Conservation (phyloP, 2,113 vertebrate species). For the Leucopternis melanops region DNA sequence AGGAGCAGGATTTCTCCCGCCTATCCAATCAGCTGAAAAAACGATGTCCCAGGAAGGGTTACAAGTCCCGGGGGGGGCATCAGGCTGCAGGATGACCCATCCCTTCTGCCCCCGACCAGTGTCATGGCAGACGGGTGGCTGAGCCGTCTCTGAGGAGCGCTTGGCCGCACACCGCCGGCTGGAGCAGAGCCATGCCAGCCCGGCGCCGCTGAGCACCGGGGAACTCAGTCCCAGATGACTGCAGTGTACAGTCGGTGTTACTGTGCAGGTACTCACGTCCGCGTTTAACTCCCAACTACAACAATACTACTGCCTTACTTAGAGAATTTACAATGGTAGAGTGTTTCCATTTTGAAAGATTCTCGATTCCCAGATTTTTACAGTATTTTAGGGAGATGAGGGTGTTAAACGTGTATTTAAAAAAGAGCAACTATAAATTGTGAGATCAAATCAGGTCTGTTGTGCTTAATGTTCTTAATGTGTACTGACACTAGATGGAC, state of each 20-base stretch:
- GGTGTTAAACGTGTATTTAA: not conserved
- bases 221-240: rapidly evolving
- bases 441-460: not conserved
- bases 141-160: not conserved
- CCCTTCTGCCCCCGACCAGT: not conserved
- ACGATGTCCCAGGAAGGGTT: not conserved
- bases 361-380: not conserved
- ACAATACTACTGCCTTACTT: not conserved
- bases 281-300: too few relatives aligned
- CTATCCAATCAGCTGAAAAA: not conserved
- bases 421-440: not conserved
- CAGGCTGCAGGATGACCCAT: not conserved
- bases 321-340: too few relatives aligned
- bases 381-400: rapidly evolving
- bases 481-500: not conserved
- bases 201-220: rapidly evolving
- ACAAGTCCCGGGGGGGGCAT: too few relatives aligned
- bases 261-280: not conserved
- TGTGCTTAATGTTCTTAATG: not conserved
- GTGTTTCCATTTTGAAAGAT: not conserved
- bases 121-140: too few relatives aligned
- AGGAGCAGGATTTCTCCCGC: not conserved
- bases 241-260: rapidly evolving
- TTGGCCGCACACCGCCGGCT: too few relatives aligned
- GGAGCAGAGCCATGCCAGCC: not conserved